Conservation (phyloP, 2,888 invertebrate genomes). For the Eugnorisma glareosa region DNA sequence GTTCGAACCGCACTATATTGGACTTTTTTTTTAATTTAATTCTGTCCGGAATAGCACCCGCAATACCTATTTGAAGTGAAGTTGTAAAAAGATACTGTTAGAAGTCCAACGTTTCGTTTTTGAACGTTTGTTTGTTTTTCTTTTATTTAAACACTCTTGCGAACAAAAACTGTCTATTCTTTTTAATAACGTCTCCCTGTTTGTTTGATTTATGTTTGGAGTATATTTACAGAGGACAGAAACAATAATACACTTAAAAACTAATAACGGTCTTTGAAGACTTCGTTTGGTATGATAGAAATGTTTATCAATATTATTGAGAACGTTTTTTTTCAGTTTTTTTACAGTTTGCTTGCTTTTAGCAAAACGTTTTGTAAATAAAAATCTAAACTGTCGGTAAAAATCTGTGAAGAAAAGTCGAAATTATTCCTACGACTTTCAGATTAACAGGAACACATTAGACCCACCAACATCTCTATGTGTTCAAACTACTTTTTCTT, state of each 20-base stretch:
- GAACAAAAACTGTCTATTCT: conserved; percentile 45
- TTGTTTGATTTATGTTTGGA: conserved; percentile 61
- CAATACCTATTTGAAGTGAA: conserved; percentile 61
- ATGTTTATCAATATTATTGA: conserved; percentile 1
- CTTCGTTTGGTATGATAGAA: conserved; percentile 28
- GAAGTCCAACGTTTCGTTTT: conserved; percentile 57
- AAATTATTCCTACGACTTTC: background rate
- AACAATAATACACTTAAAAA: conserved; percentile 61
- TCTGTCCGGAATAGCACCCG: conserved; percentile 47
- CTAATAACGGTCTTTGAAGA: conserved; percentile 51
- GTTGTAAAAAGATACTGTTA: conserved; percentile 65
- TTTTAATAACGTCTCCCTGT: conserved; percentile 62
- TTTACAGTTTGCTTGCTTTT: background rate
- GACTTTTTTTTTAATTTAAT: conserved; percentile 64
- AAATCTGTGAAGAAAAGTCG: background rate
- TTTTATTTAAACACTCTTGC: conserved; percentile 52
- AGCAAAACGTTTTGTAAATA: background rate
- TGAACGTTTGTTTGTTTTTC: conserved; percentile 48
- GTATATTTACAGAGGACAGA: conserved; percentile 61
- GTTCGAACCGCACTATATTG: conserved; percentile 42
- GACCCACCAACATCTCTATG: too few relatives aligned
- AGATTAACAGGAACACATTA: background rate
- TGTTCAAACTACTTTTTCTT: too few relatives aligned
- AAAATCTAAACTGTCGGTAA: too few relatives aligned
- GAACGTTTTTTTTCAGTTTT: background rate